phyloP scores from a whole-genome alignment of 2,797 vertebrate species.

The Distichodus sexfasciatus region DNA sequence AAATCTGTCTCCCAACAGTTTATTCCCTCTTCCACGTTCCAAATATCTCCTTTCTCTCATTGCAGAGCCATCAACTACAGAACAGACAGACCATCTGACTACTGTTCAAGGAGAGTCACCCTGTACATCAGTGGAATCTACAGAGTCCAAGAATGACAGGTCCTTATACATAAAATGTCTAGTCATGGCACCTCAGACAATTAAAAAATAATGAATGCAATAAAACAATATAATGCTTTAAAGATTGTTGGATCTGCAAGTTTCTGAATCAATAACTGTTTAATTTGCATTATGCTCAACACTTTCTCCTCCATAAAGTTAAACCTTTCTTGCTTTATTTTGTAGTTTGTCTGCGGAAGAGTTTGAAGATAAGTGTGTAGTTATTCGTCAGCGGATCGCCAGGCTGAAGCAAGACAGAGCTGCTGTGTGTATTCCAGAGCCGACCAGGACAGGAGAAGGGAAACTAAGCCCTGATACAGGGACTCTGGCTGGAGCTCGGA shows the following conservation, averaged over 20 bases:
- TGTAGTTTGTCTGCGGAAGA: slow-evolving; percentile 43
- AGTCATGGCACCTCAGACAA: too few species aligned
- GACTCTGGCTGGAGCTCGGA: slow-evolving; percentile 55
- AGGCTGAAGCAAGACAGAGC: slow-evolving; percentile 70
- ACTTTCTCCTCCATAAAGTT: too few species aligned
- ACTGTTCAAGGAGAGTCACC: slow-evolving; percentile 60
- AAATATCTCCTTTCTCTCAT: slow-evolving; percentile 24
- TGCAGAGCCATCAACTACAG: slow-evolving; percentile 47
- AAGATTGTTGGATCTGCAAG: too few species aligned
- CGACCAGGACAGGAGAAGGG: slow-evolving; percentile 35
- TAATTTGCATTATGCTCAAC: background rate
- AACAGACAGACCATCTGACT: slow-evolving; percentile 46
- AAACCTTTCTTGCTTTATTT: background rate
- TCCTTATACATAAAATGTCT: background rate
- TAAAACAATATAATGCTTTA: too few species aligned
- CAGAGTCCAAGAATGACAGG: slow-evolving; percentile 46
- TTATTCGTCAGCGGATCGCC: slow-evolving; percentile 69
- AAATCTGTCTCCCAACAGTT: slow-evolving; percentile 7
- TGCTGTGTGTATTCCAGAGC: slow-evolving; percentile 71
- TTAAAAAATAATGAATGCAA: too few species aligned
- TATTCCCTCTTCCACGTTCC: slow-evolving; percentile 26
- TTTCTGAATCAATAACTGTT: background rate
- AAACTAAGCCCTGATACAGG: slow-evolving; percentile 55
- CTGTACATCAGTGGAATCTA: slow-evolving; percentile 62
- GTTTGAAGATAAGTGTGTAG: slow-evolving; percentile 51